Evolutionary conservation across 2,888 invertebrate species (phyloP), one percentile per base, ranked within the genome.

Genomic region (Dasypogon diadema): DNA sequence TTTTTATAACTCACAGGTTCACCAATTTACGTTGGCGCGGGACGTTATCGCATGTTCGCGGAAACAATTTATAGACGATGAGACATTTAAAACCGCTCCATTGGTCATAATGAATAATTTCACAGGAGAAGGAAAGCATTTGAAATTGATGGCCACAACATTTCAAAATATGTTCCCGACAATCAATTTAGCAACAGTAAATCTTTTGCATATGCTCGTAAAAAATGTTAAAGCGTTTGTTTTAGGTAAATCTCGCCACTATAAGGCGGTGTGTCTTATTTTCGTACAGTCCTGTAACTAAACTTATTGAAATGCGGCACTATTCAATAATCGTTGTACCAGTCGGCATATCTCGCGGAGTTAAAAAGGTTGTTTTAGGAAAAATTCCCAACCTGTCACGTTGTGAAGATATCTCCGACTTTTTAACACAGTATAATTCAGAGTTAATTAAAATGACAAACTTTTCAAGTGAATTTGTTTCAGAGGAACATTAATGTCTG

Each of bases 151-250:
- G 92, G 92, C 98, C 2, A 93, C 95, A 12, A 97, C 96, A 89
- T 97, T 99, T 84, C 98, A 99, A 87, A 98, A 98, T 82, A 96
- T 99, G 97, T 99, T 99, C 84, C 99, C 99, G 0, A 93, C 96
- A 0, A 96, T 99, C 74, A 98, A 99, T 85, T 91, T 99, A 78
- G 94, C 96, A 37, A 93, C 92, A 81, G 95, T 95, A 85, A 88
- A 88, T 87, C 16, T 55, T 75, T 24, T n/a, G n/a, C n/a, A n/a
- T n/a, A n/a, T n/a, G n/a, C n/a, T n/a, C n/a, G n/a, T n/a, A n/a
- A n/a, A n/a, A n/a, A n/a, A n/a, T n/a, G n/a, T n/a, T n/a, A n/a
- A n/a, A n/a, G 12, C n/a, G 3, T 42, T 42, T 73, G 4, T 65
- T 75, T 83, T 79, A 96, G 95, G 91, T 98, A 0, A 93, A 96